Evolutionary conservation across 2,888 invertebrate species (phyloP), one percentile per base, ranked within the genome.

Genomic region (Microctonus aethiopoides): DNA sequence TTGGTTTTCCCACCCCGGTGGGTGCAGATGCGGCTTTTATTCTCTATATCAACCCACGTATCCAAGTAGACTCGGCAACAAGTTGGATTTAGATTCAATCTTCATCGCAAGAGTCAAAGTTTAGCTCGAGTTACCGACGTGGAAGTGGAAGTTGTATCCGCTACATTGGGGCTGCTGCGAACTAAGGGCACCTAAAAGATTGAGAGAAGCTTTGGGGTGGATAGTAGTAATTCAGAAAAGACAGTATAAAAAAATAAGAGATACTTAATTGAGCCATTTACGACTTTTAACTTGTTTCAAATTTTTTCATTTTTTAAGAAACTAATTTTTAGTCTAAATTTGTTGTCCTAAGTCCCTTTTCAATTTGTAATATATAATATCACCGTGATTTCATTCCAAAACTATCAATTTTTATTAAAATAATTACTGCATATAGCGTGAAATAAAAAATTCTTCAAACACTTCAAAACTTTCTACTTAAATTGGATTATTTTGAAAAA

Each of bases 1-100:
- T 63, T 57, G 57, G 64, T 68, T 60, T 60, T 24, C 10, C 29
- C n/a, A 57, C 59, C 59, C 22, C 11, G 41, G 51, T 29, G 22
- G 39, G 13, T 56, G 56, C 26, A 60, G 26, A 26, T 39, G 26
- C 39, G 36, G 26, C 24, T 36, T 36, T 32, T 51, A 57, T 63
- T 54, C 60, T 64, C 57, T 60, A 39, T 26, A 41, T 46, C 26
- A 62, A 34, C 39, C 65, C 71, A 67, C 66, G 41, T 71, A 71
- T 72, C 68, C 72, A 16, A 66, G 62, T 66, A 66, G 64, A 67
- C 68, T 59, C 72, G 70, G 74, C 75, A 75, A 75, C 75, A 75
- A 75, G 75, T 75, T 73, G 75, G 73, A 74, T 74, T 74, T 73
- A 75, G 74, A 75, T 74, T 74, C 74, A 75, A 75, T 75, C 74